Evolutionary conservation across 1,140 invertebrate species (phyloP), one percentile per base, ranked within the genome.

Genomic region (Scaptomyza montana): DNA sequence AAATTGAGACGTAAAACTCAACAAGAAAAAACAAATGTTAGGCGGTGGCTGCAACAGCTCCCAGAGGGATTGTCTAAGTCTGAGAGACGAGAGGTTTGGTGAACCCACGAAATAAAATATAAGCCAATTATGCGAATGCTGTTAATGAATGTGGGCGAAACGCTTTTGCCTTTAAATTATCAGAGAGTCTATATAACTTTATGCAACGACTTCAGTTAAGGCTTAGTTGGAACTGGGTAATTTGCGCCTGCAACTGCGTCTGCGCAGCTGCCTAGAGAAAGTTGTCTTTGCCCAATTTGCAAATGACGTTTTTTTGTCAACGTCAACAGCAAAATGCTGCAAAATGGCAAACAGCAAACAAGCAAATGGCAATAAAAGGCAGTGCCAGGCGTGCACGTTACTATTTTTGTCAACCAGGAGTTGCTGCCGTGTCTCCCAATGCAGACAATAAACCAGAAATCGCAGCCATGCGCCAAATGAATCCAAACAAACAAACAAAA

Each of bases 231-330:
- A 56, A 21, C 36, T 57, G 28, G 63, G 69, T 72, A 72, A 72
- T 72, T 72, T 72, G 71, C 76, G 62, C 75, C 69, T 85, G 59
- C 60, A 43, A 63, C 67, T 66, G 74, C 54, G 60, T 71, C 49
- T 51, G 57, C 54, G 75, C 81, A 73, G 81, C 82, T 78, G 82
- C 74, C 81, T 87, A 86, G 84, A 89, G 84, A 89, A 89, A 89
- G 84, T 89, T 89, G 84, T 89, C 79, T 89, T 89, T 89, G 82
- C 84, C 84, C 84, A 89, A 89, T 89, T 89, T 89, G 84, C 84
- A 89, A 89, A 89, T 89, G 84, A 89, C 84, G 84, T 89, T 89
- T 89, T 86, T 89, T 89, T 89, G 85, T 89, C 85, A 89, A 89
- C 84, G 82, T 89, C 82, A 89, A 87, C 13, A 45, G 57, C 51